These are phyloP conservation scores for Manacus vitellinus DNA, from an alignment of 2,113 vertebrate genomes.

Conservation along the genomic window DNA sequence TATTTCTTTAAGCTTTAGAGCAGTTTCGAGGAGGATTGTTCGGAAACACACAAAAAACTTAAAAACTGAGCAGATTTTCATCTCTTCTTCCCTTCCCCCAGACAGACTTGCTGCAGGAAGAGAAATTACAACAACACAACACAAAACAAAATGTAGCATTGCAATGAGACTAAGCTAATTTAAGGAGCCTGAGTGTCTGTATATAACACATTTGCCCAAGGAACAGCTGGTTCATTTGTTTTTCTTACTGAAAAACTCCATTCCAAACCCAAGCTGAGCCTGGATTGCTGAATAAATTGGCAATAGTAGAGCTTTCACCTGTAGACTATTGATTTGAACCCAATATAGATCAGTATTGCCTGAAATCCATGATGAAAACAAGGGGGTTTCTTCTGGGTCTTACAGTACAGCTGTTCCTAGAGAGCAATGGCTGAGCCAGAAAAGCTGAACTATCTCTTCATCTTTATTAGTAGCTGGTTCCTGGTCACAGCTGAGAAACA, in stretches of 20 bases:
- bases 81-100: background rate
- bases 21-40: background rate
- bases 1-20: background rate
- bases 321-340: background rate
- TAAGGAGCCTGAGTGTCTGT: background rate
- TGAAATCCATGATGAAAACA: background rate
- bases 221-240: conserved; percentile 51
- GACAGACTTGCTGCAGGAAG: background rate
- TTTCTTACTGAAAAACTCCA: conserved; percentile 15
- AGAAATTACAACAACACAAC: background rate
- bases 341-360: background rate
- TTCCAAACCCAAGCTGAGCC: background rate
- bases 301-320: background rate
- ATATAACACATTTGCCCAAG: background rate
- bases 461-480: background rate
- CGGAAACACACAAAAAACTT: background rate
- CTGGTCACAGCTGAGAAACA: background rate
- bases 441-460: background rate
- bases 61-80: background rate
- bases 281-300: background rate
- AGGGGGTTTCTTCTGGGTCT: background rate
- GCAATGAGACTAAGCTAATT: conserved; percentile 15
- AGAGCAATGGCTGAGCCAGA: background rate
- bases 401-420: background rate
- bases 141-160: background rate